Conservation (phyloP, 2,113 vertebrate genomes). For the Calyptommatus sinebrachiatus region DNA sequence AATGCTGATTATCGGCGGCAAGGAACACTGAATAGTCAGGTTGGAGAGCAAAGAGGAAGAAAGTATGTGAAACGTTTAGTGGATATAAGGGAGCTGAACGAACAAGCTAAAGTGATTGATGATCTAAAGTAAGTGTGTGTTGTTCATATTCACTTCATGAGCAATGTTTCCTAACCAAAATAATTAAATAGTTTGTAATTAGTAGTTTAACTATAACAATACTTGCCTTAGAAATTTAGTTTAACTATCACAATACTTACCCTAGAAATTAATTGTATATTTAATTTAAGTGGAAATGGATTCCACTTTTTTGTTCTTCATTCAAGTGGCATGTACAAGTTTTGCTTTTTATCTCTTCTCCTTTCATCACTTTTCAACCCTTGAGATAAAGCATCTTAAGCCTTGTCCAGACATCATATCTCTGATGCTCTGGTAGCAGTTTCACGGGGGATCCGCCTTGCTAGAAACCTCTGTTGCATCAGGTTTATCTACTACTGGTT, state of each 20-base stretch:
- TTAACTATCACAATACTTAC: background rate
- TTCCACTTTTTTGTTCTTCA: background rate
- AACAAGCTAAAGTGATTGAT: conserved; percentile 97
- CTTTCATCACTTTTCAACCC: no score
- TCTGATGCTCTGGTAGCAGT: no score
- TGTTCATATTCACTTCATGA: background rate
- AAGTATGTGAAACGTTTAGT: conserved; percentile 92
- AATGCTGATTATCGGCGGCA: conserved; percentile 82
- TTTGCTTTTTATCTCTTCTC: background rate
- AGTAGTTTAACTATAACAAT: no score
- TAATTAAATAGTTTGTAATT: background rate
- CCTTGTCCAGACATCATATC: no score
- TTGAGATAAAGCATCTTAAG: no score
- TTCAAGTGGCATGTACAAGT: background rate
- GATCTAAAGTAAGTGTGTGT: conserved; percentile 88
- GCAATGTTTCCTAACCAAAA: background rate
- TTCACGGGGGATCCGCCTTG: no score
- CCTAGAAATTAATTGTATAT: background rate
- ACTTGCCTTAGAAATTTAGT: background rate
- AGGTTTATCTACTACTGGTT: no score
- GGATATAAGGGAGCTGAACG: conserved; percentile 95
- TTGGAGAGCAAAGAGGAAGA: conserved; percentile 82
- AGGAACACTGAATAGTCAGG: conserved; percentile 74
- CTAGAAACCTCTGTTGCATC: no score
- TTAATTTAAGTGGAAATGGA: background rate